phyloP scores from a whole-genome alignment of 2,888 invertebrate species.

The Archaeoteleia sp. region DNA sequence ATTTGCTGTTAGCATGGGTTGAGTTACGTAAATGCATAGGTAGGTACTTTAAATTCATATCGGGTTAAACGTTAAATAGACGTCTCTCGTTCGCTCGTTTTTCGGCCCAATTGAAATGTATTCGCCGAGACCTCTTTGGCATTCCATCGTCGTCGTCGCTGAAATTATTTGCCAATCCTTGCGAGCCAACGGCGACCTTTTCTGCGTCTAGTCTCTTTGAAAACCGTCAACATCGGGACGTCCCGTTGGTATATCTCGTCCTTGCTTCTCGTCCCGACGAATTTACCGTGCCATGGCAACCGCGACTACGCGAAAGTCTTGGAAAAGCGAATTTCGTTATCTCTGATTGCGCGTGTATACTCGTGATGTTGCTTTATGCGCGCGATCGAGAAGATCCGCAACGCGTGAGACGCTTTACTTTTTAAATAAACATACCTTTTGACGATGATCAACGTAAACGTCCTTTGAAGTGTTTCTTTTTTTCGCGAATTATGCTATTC shows the following conservation, averaged over 20 bases:
- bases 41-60: constrained; percentile 61
- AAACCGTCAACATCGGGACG: constrained; percentile 20
- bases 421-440: constrained; percentile 13
- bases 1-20: constrained; percentile 59
- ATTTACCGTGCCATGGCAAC: too few relatives aligned
- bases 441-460: constrained; percentile 18
- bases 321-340: constrained; percentile 17
- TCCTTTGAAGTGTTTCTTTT: constrained; percentile 14
- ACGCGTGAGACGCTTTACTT: background rate
- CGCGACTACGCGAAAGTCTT: too few relatives aligned
- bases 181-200: constrained; percentile 17
- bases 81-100: constrained; percentile 30
- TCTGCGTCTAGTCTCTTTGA: constrained; percentile 29
- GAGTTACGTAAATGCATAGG: constrained; percentile 62
- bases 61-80: constrained; percentile 56
- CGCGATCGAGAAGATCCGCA: too few relatives aligned
- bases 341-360: constrained; percentile 11
- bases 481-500: background rate
- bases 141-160: constrained; percentile 28
- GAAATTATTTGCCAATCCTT: constrained; percentile 48
- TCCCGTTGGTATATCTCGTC: too few relatives aligned
- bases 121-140: constrained; percentile 53
- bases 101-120: constrained; percentile 62
- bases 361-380: background rate
- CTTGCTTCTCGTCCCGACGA: too few relatives aligned